Percentiles rank a stretch among this genome's conserved stretches.
Conservation (phyloP, 2,888 invertebrate species). For the Quadroppia sp. region DNA sequence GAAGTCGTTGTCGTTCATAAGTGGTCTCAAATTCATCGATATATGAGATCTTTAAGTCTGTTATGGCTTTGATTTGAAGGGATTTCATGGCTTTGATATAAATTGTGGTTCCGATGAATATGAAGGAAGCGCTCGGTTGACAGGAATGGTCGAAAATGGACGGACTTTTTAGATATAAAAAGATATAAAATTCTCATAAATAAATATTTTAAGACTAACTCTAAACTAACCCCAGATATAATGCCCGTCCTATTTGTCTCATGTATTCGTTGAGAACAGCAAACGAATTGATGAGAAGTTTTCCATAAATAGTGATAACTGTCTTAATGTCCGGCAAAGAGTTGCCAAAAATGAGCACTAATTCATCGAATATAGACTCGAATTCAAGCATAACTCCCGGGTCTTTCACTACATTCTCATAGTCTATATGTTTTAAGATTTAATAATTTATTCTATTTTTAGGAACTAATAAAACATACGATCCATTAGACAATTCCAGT, state of each 20-base stretch:
- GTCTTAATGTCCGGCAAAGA: slow-evolving; percentile 5
- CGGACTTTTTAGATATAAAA: slow-evolving; percentile 3
- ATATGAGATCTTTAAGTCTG: slow-evolving; percentile 35
- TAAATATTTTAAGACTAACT: not conserved
- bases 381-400: slow-evolving; percentile 36
- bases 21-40: slow-evolving; percentile 40
- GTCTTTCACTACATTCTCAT: slow-evolving; percentile 39
- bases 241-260: slow-evolving; percentile 38
- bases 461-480: slow-evolving; percentile 33
- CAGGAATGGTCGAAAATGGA: slow-evolving; percentile 43
- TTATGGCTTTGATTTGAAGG: slow-evolving; percentile 18
- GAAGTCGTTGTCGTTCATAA: slow-evolving; percentile 26
- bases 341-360: slow-evolving; percentile 35
- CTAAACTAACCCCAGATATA: slow-evolving; percentile 40
- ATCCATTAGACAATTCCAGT: slow-evolving; percentile 40
- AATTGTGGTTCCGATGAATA: slow-evolving; percentile 37
- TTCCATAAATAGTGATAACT: slow-evolving; percentile 38
- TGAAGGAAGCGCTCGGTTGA: slow-evolving; percentile 20
- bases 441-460: too few species aligned
- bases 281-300: slow-evolving; percentile 41
- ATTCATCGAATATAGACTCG: slow-evolving; percentile 27
- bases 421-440: slow-evolving; percentile 20
- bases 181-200: not conserved
- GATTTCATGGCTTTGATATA: slow-evolving; percentile 37
- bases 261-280: slow-evolving; percentile 35